Conservation (phyloP, 1,140 invertebrate genomes). For the Heliothis virescens region DNA sequence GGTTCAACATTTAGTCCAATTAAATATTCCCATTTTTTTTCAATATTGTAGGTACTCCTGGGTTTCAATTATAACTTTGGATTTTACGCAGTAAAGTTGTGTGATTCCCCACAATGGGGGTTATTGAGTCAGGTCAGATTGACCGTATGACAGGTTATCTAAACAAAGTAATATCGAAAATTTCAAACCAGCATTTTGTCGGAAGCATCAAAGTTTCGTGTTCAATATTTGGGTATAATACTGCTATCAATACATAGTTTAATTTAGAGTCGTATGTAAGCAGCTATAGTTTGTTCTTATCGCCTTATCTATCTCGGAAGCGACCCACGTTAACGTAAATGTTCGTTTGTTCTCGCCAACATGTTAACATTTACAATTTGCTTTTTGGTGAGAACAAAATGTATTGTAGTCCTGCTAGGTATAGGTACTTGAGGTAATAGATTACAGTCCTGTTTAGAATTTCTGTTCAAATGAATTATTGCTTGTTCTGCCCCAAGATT, state of each 20-base stretch:
- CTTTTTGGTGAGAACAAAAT: not conserved
- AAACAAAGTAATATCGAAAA: too few species aligned
- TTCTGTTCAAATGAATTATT: not conserved
- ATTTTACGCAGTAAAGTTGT: too few species aligned
- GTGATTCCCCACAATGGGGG: too few species aligned
- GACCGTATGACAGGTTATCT: too few species aligned
- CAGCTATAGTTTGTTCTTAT: not conserved
- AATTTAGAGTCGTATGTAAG: not conserved
- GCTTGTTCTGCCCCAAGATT: not conserved
- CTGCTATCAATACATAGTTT: not conserved
- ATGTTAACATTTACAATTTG: not conserved
- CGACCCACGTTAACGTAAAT: slow-evolving; percentile 21
- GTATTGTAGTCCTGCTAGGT: not conserved
- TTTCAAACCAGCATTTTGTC: too few species aligned
- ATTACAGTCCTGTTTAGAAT: not conserved
- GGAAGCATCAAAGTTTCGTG: not conserved
- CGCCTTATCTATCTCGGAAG: slow-evolving; percentile 16
- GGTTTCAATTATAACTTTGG: too few species aligned
- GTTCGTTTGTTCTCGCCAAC: not conserved
- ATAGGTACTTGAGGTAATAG: not conserved
- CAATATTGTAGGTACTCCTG: too few species aligned
- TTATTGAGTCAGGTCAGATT: too few species aligned
- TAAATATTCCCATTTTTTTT: too few species aligned
- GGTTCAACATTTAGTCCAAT: too few species aligned
- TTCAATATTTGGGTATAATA: not conserved